Base-by-base conservation (phyloP, 2,113 vertebrate genomes). In the Ciconia stormi region DNA sequence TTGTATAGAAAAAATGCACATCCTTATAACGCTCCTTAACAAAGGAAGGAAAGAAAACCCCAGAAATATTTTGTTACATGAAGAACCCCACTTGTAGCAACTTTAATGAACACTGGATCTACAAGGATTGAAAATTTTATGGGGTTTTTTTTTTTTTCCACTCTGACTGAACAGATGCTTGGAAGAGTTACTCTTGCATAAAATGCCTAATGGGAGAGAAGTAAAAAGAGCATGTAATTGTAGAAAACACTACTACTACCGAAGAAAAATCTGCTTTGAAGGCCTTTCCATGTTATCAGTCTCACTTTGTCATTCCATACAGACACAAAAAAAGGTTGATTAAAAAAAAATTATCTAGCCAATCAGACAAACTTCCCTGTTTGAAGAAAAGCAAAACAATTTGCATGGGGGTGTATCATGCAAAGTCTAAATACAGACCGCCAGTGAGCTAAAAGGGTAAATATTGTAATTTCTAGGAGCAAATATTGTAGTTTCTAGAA, bases 401-500 rank as follows among this genome's bases (percentile, higher is more conserved):
- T 63, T 89, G 69, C 5, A 47, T n/a, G 15, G 40, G 44, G 42
- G 42, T 85, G 30, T 67, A 89, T 85, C 61, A 67, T 2, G 22
- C 11, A 52, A 87, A 89, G 71, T 38, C 70, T 73, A 86, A 91
- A 95, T 66, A 87, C 36, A 90, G 87, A 61, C 58, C 90, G 27
- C 9, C 62, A 79, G 53, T 10, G 62, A 93, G 17, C 46, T 73
- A 82, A 82, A 91, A 85, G 53, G 17, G 58, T 77, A 96, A 96
- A 95, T 77, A 96, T 15, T 82, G 61, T 52, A 81, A 73, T 82
- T 96, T 94, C 89, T 74, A 95, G 61, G n/a, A 93, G 91, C 61
- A 93, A 95, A 95, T 84, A 91, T 47, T 90, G 40, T 52, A 71
- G 91, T 95, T 94, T 91, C 82, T 81, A 89, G 84, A 46, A 91